phyloP scores from a whole-genome alignment of 1,140 invertebrate genomes.

The Brevipalpus yothersi region DNA sequence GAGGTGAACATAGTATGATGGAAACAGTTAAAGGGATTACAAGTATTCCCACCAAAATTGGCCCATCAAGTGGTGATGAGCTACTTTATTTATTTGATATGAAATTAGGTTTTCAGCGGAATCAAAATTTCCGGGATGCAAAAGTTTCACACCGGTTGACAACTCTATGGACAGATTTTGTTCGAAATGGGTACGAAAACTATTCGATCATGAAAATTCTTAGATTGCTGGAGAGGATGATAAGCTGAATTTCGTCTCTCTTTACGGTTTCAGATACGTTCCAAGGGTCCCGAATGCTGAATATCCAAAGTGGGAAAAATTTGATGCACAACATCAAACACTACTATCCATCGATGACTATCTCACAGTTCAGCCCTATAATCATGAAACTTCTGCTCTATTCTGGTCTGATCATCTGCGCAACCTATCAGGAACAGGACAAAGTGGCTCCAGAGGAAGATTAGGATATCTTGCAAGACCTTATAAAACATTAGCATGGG shows the following conservation, averaged over 20 bases:
- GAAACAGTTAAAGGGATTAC: slow-evolving; percentile 13
- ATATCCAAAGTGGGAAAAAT: slow-evolving; percentile 12
- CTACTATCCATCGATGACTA: neutral
- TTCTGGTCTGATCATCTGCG: slow-evolving; percentile 9
- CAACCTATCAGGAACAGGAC: slow-evolving; percentile 1
- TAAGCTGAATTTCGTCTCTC: neutral
- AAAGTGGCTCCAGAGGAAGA: neutral
- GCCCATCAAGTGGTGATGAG: slow-evolving; percentile 20
- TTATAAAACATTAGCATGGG: slow-evolving; percentile 14
- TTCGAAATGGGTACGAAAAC: neutral
- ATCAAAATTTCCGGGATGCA: slow-evolving; percentile 8
- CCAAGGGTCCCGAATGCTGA: slow-evolving; percentile 11
- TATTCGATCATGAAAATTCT: neutral
- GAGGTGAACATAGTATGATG: slow-evolving; percentile 18
- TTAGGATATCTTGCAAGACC: neutral
- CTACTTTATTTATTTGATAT: slow-evolving; percentile 19
- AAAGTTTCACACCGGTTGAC: slow-evolving; percentile 8
- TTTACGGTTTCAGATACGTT: slow-evolving; percentile 2
- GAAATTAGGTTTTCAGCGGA: slow-evolving; percentile 5
- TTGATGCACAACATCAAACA: neutral
- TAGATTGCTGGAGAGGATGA: no score
- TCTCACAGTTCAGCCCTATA: no score
- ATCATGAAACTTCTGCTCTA: neutral
- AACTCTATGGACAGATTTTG: slow-evolving; percentile 14
- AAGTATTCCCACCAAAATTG: slow-evolving; percentile 10